Evolutionary conservation across 2,113 vertebrate species (phyloP).

Genomic region (Gobius niger): DNA sequence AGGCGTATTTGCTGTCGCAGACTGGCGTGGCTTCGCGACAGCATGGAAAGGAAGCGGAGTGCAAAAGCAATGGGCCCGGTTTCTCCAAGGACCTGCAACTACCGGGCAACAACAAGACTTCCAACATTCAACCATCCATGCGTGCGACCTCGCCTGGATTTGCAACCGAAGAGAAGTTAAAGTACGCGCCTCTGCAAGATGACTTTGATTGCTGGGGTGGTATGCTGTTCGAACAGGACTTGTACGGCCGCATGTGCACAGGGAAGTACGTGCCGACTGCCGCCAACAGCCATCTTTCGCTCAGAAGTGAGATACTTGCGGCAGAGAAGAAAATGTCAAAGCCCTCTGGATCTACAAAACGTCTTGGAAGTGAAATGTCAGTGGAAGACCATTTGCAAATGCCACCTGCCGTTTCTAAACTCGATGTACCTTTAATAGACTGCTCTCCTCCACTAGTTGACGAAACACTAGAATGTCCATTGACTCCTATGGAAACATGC

Average conservation of each 20-base stretch:
- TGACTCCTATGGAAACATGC: conserved; percentile 11
- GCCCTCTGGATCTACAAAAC: conserved; percentile 22
- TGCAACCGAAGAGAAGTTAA: conserved; percentile 54
- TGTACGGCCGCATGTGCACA: conserved; percentile 57
- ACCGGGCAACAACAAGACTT: conserved; percentile 47
- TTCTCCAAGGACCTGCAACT: conserved; percentile 41
- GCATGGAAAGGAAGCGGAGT: conserved; percentile 54
- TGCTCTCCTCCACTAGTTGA: conserved; percentile 17
- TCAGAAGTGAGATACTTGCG: conserved; percentile 20
- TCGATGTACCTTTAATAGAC: conserved; percentile 16
- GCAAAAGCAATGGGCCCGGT: conserved; percentile 40
- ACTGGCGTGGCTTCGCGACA: conserved; percentile 74
- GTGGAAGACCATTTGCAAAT: conserved; percentile 38
- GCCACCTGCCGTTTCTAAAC: conserved; percentile 4
- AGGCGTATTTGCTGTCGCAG: conserved; percentile 76
- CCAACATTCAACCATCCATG: conserved; percentile 20
- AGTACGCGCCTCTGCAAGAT: conserved; percentile 66
- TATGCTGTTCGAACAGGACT: conserved; percentile 64
- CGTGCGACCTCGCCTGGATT: conserved; percentile 24
- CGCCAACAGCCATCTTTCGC: conserved; percentile 31
- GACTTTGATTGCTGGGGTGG: conserved; percentile 60
- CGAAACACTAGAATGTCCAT: conserved; percentile 9
- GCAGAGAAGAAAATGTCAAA: conserved; percentile 15
- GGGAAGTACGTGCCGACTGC: conserved; percentile 42
- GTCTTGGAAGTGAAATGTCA: conserved; percentile 37